Base-by-base conservation (phyloP, 2,113 vertebrate genomes). In the Tauraco erythrolophus region DNA sequence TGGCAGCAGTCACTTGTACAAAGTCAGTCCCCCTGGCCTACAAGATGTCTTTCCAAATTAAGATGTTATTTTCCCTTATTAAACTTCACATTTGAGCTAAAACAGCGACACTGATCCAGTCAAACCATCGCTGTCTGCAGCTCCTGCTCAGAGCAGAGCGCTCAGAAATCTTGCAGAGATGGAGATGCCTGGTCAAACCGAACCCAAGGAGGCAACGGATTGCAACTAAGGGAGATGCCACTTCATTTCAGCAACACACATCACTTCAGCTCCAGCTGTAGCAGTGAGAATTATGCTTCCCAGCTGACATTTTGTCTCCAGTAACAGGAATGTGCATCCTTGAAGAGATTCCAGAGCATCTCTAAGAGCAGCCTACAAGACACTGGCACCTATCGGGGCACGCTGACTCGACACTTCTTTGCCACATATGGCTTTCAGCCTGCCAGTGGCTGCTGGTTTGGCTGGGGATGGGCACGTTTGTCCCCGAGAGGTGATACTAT, bases 41-140 rank as follows among this genome's bases (percentile, higher is more conserved):
- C 21, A 90, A 68, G 54, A 90, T 66, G 85, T 46, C 48, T 81
- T 92, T 88, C 58, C 68, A 88, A 91, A 96, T 88, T 88, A 94
- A 91, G 71, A 46, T 91, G 79, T 74, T 91, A 72, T 96, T 95
- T 96, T 86, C 60, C 56, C 68, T 96, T 93, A 95, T 95, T 93
- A 92, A 97, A 88, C 66, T 76, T 91, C n/a, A 30, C 56, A 88
- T 92, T 83, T 90, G 92, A 97, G 84, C 56, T 94, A 89, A 88
- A 90, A 35, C 88, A 86, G 76, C 2, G 21, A 70, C 78, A 69
- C 23, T 78, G 85, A 97, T 94, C 91, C 79, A 64, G 75, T 96
- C 93, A 97, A 93, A 84, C 18, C 17, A 37, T 33, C 1, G 0
- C 77, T 65, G 84, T 95, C 95, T 95, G 70, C 41, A 85, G 50